These are phyloP conservation scores for Coregonus clupeaformis DNA, from an alignment of 2,113 vertebrate genomes.

Conservation along the genomic window DNA sequence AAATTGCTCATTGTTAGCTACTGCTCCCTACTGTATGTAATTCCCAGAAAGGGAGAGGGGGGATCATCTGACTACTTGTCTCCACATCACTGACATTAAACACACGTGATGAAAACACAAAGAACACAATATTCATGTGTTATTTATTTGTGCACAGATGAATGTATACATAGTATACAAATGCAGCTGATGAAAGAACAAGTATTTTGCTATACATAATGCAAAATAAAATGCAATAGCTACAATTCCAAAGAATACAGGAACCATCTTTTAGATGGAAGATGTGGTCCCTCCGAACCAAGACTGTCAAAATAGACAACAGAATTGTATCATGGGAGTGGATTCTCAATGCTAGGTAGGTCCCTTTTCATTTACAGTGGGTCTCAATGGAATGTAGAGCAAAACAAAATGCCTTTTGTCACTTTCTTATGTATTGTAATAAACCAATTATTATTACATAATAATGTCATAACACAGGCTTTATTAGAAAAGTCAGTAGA, in stretches of 20 bases:
- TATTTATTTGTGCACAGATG: slow-evolving; percentile 58
- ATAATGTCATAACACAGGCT: not conserved
- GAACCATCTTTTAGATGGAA: slow-evolving; percentile 41
- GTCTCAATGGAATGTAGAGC: no score
- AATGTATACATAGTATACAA: slow-evolving; percentile 74
- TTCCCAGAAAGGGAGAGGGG: no score
- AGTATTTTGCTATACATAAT: slow-evolving; percentile 36
- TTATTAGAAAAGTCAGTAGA: not conserved
- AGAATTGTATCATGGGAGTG: not conserved
- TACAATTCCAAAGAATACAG: slow-evolving; percentile 23
- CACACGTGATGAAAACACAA: not conserved
- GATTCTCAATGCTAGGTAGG: no score
- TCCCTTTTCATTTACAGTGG: no score
- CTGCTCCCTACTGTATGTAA: no score
- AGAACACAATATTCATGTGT: slow-evolving; percentile 15
- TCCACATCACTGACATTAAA: no score
- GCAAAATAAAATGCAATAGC: not conserved
- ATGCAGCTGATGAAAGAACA: slow-evolving; percentile 37
- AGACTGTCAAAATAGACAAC: not conserved
- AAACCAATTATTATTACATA: no score
- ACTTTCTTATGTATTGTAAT: no score
- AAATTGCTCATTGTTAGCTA: no score
- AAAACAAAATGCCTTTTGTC: no score
- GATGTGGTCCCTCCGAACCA: slow-evolving; percentile 21
- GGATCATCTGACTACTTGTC: no score